These are phyloP conservation scores for Tetramorium bicarinatum DNA, from an alignment of 2,888 invertebrate species.

Conservation along the genomic window DNA sequence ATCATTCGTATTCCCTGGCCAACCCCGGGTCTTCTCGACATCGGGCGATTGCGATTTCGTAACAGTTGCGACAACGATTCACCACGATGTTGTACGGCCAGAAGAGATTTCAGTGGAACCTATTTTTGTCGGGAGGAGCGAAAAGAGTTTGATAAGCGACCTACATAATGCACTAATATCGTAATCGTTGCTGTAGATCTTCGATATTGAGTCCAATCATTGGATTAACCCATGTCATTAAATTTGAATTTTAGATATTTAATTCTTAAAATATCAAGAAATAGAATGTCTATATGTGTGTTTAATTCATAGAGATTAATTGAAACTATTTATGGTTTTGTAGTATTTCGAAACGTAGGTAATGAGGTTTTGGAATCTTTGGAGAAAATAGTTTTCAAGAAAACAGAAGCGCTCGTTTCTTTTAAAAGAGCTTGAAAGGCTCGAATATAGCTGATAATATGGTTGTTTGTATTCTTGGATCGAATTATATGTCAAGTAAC, in stretches of 20 bases:
- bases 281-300: not conserved
- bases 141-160: slow-evolving; percentile 23
- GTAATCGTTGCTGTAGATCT: not conserved
- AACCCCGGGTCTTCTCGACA: slow-evolving; percentile 60
- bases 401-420: not conserved
- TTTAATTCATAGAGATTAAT: not conserved
- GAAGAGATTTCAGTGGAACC: slow-evolving; percentile 42
- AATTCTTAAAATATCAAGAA: not conserved
- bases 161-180: slow-evolving; percentile 9
- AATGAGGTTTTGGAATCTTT: not conserved
- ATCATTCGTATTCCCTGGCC: slow-evolving; percentile 64
- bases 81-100: slow-evolving; percentile 58
- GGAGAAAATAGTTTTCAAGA: slow-evolving; percentile 29
- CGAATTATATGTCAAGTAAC: slow-evolving; percentile 28
- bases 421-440: not conserved
- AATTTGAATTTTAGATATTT: not conserved
- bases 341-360: not conserved
- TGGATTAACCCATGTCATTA: not conserved
- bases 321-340: not conserved
- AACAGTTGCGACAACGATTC: slow-evolving; percentile 68
- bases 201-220: not conserved
- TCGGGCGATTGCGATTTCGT: slow-evolving; percentile 66
- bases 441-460: slow-evolving; percentile 40
- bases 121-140: slow-evolving; percentile 26
- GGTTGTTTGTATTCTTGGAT: slow-evolving; percentile 54